Conservation (phyloP, 1,140 invertebrate species). For the Drosophila trapezifrons region DNA sequence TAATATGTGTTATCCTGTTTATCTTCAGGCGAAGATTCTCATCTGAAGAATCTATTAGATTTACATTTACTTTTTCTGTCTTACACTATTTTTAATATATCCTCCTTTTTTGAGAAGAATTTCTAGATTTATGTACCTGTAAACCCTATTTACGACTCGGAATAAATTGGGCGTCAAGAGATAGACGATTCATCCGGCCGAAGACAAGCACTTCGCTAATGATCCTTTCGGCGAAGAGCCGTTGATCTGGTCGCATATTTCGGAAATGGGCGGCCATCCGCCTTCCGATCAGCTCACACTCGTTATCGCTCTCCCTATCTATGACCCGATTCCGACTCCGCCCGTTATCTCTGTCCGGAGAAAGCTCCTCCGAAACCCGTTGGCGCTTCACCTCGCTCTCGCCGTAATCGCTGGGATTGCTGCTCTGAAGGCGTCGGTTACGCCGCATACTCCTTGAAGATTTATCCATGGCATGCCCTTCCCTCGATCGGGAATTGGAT, state of each 20-base stretch:
- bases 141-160: constrained; percentile 13
- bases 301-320: constrained; percentile 41
- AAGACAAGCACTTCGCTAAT: constrained; percentile 68
- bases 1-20: too few species aligned
- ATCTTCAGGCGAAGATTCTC: neutral
- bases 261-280: constrained; percentile 71
- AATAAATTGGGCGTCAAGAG: constrained; percentile 53
- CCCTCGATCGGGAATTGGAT: neutral
- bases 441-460: neutral
- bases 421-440: neutral
- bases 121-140: neutral
- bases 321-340: neutral
- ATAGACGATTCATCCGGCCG: constrained; percentile 65
- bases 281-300: constrained; percentile 64
- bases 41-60: neutral
- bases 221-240: constrained; percentile 66
- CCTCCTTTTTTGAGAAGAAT: neutral
- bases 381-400: neutral
- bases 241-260: constrained; percentile 65
- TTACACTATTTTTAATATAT: constrained; percentile 12
- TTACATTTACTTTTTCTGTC: neutral
- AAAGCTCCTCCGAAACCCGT: neutral
- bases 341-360: neutral
- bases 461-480: neutral
- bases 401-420: constrained; percentile 10